Conservation (phyloP, 2,888 invertebrate species). For the Agelastica alni region DNA sequence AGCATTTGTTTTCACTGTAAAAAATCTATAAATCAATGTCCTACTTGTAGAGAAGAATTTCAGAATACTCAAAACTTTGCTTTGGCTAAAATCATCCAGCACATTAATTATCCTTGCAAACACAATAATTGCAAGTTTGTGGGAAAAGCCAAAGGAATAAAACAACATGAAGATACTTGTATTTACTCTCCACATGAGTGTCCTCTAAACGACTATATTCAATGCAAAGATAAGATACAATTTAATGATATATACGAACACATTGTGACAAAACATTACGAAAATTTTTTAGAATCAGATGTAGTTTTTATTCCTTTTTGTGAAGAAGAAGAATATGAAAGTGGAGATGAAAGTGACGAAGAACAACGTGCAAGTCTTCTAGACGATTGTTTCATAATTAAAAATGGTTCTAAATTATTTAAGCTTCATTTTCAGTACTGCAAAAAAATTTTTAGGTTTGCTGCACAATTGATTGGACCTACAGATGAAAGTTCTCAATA, state of each 20-base stretch:
- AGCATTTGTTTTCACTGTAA: constrained; percentile 49
- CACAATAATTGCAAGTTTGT: constrained; percentile 42
- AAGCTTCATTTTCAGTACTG: constrained; percentile 42
- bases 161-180: constrained; percentile 39
- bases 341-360: too few relatives aligned
- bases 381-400: constrained; percentile 42
- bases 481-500: constrained; percentile 40
- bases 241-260: constrained; percentile 51
- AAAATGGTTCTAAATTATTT: constrained; percentile 40
- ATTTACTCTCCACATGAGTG: constrained; percentile 35
- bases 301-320: constrained; percentile 28
- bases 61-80: constrained; percentile 46
- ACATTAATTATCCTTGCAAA: constrained; percentile 48
- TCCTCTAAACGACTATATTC: constrained; percentile 37
- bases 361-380: constrained; percentile 22
- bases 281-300: constrained; percentile 33
- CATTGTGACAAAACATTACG: constrained; percentile 59
- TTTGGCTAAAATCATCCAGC: constrained; percentile 45
- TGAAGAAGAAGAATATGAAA: constrained; percentile 26
- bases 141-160: constrained; percentile 37
- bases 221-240: constrained; percentile 26
- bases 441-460: constrained; percentile 38
- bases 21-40: constrained; percentile 39
- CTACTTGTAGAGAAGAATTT: constrained; percentile 43
- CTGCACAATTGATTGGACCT: constrained; percentile 46